Base-by-base conservation (phyloP, 2,113 vertebrate species). In the Opisthocomus hoazin region DNA sequence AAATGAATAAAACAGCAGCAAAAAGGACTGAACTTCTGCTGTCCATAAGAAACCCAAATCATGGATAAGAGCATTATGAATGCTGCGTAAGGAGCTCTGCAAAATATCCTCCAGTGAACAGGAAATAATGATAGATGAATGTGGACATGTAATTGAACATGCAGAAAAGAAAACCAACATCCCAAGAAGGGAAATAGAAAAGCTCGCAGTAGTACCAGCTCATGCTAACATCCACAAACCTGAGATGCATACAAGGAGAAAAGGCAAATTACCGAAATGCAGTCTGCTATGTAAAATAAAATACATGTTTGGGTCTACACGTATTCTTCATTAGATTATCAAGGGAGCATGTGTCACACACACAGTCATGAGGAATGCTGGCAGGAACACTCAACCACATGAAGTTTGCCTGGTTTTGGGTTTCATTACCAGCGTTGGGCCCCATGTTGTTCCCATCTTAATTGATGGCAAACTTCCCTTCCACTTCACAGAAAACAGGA, bases 111-210 rank as follows among this genome's bases (percentile, higher is more conserved):
- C 78, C 83, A 76, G 78, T 86, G 93, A 95, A 89, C 93, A 85
- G 93, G 84, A 97, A 85, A 87, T 95, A 97, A 97, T 80, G 88
- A 88, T 4, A 95, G 95, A 85, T 90, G 96, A 96, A 97, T 80
- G 91, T 71, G 71, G 78, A 84, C 73, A 89, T 58, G 85, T 87
- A 96, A 96, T 48, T 95, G 94, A 94, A 97, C 82, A 89, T 61
- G 78, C 68, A 84, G 84, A 65, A 89, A 78, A 71, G 71, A 80
- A 80, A 85, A 71, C 81, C 92, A 90, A 85, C 80, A 93, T 96
- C 84, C 68, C 66, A 89, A 86, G 83, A 65, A 93, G 68, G 65
- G 65, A 75, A 81, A 66, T 20, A 89, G 84, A 93, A 96, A 95
- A 69, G 15, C 69, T 87, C 70, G 39, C 76, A 79, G 75, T 58